Base-by-base conservation (phyloP, 2,888 invertebrate species). In the Dasypogon diadema region DNA sequence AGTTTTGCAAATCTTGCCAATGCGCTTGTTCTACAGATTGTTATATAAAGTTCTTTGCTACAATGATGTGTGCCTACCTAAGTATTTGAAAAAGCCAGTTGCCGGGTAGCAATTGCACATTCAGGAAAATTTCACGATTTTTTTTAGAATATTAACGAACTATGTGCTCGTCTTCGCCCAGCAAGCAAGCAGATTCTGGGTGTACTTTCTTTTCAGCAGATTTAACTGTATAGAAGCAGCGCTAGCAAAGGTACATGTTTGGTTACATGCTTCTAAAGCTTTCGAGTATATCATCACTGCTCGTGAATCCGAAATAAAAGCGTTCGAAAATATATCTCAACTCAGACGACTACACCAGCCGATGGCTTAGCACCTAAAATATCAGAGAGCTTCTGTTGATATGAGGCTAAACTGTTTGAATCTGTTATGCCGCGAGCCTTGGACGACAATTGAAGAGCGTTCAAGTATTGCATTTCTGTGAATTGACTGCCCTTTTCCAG, bases 401-500 rank as follows among this genome's bases (percentile, higher is more conserved):
- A 91, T 75, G 89, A 89, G 80, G 89, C 89, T 81, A 93, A 89
- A 56, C 89, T 88, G 58, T 88, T 87, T 26, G 87, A 84, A 22
- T 90, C 87, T 30, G 88, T 85, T 37, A 87, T 87, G 42, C 85
- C 85, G 34, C 89, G 89, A 8, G 88, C 90, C 84, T 89, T 91
- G 82, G 89, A 93, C 82, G 90, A 93, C 79, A 96, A 89, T 82
- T 93, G 92, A 83, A 96, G 89, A 42, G 95, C 93, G 85, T 94
- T 93, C 83, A 93, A 90, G 84, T 97, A 96, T 84, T 98, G 97
- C 81, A 94, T 87, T 84, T 95, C 93, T 0, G 93, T 92, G 86
- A 95, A 97, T 84, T 94, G 92, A 0, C 95, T 91, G 1, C 97
- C 97, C 81, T 93, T 93, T 84, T 97, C 96, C 58, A 95, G 89